Evolutionary conservation across 2,113 vertebrate genomes (phyloP).

Genomic region (Cebus imitator): DNA sequence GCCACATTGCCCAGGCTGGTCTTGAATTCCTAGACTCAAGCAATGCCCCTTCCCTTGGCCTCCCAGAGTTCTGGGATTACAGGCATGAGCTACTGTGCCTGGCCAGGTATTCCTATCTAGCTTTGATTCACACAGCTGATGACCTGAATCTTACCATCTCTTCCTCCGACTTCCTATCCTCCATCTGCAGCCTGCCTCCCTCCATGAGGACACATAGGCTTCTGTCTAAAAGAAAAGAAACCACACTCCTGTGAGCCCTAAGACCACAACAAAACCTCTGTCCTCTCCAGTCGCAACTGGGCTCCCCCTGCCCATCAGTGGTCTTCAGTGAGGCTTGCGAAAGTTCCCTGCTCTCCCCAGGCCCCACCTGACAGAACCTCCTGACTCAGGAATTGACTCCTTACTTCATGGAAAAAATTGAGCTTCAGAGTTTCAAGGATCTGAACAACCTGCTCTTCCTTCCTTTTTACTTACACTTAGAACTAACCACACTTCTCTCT

Average conservation of each 20-base stretch:
- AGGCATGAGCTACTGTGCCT: too few relatives aligned
- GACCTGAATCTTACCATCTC: background rate
- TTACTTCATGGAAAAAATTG: background rate
- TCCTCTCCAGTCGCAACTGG: background rate
- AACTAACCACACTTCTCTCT: background rate
- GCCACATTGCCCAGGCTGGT: too few relatives aligned
- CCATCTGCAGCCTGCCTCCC: background rate
- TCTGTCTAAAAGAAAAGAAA: background rate
- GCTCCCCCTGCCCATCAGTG: background rate
- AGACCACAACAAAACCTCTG: background rate
- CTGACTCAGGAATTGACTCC: background rate
- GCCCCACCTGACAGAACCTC: fast-evolving
- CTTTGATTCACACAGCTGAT: background rate
- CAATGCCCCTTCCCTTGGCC: too few relatives aligned
- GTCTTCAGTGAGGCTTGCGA: background rate
- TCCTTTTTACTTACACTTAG: background rate
- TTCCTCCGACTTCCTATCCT: background rate
- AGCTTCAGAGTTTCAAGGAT: background rate
- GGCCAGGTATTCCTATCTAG: background rate
- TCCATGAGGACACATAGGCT: background rate
- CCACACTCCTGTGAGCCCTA: background rate
- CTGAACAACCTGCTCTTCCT: background rate
- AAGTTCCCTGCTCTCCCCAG: background rate
- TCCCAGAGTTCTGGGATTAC: too few relatives aligned
- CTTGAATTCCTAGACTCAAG: too few relatives aligned